Percentiles rank a stretch among this genome's conserved stretches.
These are phyloP conservation scores for Caenorhabditis sp. DNA, from an alignment of 2,888 invertebrate species.

Conservation along the genomic window DNA sequence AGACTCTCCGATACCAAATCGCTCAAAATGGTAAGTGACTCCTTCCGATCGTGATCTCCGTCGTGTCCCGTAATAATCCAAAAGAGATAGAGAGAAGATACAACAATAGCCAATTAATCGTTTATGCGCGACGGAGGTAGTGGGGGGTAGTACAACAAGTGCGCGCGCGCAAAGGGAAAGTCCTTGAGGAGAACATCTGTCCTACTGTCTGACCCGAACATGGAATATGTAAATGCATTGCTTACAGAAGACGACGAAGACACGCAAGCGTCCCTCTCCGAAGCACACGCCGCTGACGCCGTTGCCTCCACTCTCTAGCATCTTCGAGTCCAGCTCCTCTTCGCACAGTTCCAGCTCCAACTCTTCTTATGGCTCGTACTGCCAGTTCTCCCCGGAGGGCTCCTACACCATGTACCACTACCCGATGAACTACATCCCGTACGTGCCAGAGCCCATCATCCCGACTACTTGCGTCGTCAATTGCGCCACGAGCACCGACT, in stretches of 20 bases:
- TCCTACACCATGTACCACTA: slow-evolving; percentile 46
- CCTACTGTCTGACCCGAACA: background rate
- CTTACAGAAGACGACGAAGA: slow-evolving; percentile 38
- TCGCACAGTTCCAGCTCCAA: slow-evolving; percentile 43
- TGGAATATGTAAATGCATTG: background rate
- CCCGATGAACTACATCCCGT: slow-evolving; percentile 29
- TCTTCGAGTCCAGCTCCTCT: slow-evolving; percentile 38
- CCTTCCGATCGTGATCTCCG: too few relatives aligned
- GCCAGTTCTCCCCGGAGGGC: slow-evolving; percentile 57
- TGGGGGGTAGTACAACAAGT: slow-evolving; percentile 18
- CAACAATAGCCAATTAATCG: slow-evolving; percentile 48
- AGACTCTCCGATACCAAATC: slow-evolving; percentile 5
- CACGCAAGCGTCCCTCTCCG: slow-evolving; percentile 34
- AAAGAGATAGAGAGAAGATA: background rate
- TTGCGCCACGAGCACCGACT: slow-evolving; percentile 2
- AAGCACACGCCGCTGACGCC: slow-evolving; percentile 27
- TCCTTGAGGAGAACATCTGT: slow-evolving; percentile 49
- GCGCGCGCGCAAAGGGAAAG: slow-evolving; percentile 15
- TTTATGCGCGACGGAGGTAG: slow-evolving; percentile 31
- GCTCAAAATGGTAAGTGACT: background rate
- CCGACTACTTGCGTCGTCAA: too few relatives aligned
- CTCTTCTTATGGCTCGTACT: slow-evolving; percentile 49
- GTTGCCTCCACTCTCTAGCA: slow-evolving; percentile 44
- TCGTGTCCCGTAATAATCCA: too few relatives aligned
- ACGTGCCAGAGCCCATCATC: background rate